Evolutionary conservation across 2,797 vertebrate species (phyloP).

Genomic region (Phataginus tricuspis): DNA sequence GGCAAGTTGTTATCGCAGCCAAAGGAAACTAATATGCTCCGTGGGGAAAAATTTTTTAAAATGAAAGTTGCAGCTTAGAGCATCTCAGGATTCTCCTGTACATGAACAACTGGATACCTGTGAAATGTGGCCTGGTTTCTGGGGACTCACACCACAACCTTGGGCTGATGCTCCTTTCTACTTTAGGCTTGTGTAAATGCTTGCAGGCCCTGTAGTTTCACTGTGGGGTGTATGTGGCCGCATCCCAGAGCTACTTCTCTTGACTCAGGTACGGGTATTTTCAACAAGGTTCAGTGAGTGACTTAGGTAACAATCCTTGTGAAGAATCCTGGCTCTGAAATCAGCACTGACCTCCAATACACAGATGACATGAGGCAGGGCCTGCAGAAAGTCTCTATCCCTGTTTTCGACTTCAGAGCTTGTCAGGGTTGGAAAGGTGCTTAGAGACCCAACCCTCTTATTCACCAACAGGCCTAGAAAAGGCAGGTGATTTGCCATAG

Average conservation of each 20-base stretch:
- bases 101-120: neutral
- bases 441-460: neutral
- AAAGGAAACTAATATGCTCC: neutral
- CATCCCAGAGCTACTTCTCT: neutral
- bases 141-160: neutral
- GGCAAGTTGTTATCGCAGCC: neutral
- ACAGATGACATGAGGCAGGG: neutral
- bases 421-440: neutral
- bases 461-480: neutral
- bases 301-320: neutral
- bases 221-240: neutral
- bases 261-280: accelerated
- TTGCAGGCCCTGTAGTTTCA: neutral
- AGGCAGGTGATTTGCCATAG: neutral
- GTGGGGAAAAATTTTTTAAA: neutral
- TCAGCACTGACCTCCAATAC: accelerated
- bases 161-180: neutral
- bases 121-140: neutral
- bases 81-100: neutral
- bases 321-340: neutral
- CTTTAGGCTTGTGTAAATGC: neutral
- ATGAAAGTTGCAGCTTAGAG: neutral
- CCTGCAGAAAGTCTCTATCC: neutral
- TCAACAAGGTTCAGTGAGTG: neutral
- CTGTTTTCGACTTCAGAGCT: neutral